phyloP scores from a whole-genome alignment of 1,140 invertebrate species.

The Trachymyrmex cornetzi region DNA sequence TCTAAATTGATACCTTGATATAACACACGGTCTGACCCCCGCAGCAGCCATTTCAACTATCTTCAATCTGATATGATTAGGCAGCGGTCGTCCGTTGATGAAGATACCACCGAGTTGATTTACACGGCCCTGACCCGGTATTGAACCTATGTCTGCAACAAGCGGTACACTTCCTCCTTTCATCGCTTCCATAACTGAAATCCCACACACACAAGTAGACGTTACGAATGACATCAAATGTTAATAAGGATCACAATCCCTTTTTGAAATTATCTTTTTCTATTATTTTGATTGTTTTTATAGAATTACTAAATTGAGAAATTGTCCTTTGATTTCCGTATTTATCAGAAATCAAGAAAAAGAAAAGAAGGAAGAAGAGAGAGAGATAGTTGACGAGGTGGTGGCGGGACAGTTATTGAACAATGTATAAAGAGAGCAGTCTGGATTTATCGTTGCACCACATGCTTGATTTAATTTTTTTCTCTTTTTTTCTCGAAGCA shows the following conservation, averaged over 20 bases:
- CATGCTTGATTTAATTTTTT: slow-evolving; percentile 41
- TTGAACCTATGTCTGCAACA: slow-evolving; percentile 82
- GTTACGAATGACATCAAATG: background rate
- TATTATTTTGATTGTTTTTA: background rate
- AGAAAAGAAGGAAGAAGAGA: too few species aligned
- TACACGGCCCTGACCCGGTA: slow-evolving; percentile 92
- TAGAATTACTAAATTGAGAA: slow-evolving; percentile 41
- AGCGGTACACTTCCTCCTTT: slow-evolving; percentile 25
- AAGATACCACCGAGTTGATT: slow-evolving; percentile 95
- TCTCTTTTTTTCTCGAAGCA: slow-evolving; percentile 1
- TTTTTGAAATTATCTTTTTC: background rate
- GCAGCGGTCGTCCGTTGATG: slow-evolving; percentile 93
- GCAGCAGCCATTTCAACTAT: slow-evolving; percentile 94
- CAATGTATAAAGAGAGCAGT: slow-evolving; percentile 64
- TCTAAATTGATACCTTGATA: slow-evolving; percentile 87
- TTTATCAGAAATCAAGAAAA: background rate
- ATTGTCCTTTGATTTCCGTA: slow-evolving; percentile 23
- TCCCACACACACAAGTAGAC: slow-evolving; percentile 15
- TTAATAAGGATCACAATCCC: background rate
- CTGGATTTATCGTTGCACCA: slow-evolving; percentile 65
- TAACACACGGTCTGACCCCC: slow-evolving; percentile 93
- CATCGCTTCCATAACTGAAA: background rate
- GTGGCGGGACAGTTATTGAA: slow-evolving; percentile 46
- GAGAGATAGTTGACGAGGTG: background rate
- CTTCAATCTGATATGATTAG: slow-evolving; percentile 92